Evolutionary conservation across 2,113 vertebrate genomes (phyloP).

Genomic region (Corythoichthys haematopterus): DNA sequence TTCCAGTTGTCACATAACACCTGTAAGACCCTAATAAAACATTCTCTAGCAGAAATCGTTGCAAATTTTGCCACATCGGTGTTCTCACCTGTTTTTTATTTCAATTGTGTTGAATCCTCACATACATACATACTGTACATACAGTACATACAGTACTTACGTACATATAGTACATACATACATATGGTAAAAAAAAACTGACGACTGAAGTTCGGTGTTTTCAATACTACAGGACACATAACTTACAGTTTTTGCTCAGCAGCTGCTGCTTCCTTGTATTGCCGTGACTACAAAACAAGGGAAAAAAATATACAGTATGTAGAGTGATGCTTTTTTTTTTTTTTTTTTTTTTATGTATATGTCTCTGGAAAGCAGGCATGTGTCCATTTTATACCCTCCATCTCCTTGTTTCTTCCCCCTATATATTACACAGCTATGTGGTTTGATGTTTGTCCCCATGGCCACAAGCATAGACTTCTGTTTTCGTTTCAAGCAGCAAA

Average conservation of each 20-base stretch:
- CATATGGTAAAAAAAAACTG: too few species aligned
- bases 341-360: neutral
- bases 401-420: slow-evolving; percentile 4
- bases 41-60: too few species aligned
- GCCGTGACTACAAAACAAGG: neutral
- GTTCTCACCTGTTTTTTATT: neutral
- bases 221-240: neutral
- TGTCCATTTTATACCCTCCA: slow-evolving; percentile 15
- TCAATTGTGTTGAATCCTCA: too few species aligned
- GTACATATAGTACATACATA: too few species aligned
- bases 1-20: neutral
- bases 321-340: too few species aligned
- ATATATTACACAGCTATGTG: slow-evolving; percentile 20
- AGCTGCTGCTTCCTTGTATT: slow-evolving; percentile 1
- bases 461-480: slow-evolving; percentile 14
- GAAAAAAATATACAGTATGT: neutral
- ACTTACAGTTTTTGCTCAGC: neutral
- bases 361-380: slow-evolving; percentile 12
- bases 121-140: too few species aligned
- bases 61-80: too few species aligned
- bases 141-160: too few species aligned
- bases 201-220: too few species aligned
- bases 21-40: neutral
- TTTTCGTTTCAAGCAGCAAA: slow-evolving; percentile 13
- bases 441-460: slow-evolving; percentile 32